Conservation (phyloP, 2,113 vertebrate genomes). For the Rallus limicola region DNA sequence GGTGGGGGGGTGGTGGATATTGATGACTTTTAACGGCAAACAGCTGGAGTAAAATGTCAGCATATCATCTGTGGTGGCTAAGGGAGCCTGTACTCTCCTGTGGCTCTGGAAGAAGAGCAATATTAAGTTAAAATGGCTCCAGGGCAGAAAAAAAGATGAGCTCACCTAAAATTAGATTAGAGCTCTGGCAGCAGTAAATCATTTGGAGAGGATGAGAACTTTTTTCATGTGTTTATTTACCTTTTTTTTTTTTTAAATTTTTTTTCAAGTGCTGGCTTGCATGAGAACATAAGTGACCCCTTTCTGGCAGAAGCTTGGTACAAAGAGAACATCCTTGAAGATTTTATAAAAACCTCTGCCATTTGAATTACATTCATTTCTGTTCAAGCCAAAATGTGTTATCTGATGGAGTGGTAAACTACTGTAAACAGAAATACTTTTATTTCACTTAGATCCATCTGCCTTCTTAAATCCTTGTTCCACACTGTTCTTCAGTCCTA, state of each 20-base stretch:
- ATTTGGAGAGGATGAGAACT: conserved; percentile 11
- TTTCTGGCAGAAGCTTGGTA: neutral
- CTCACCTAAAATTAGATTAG: conserved; percentile 67
- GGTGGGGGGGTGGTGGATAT: no score
- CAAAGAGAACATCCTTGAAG: neutral
- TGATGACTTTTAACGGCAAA: conserved; percentile 46
- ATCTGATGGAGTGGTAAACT: rapidly evolving
- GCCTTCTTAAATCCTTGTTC: neutral
- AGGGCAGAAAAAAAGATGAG: conserved; percentile 61
- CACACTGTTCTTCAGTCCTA: neutral
- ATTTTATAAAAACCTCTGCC: neutral
- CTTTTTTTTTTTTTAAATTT: neutral
- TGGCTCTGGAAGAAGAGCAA: conserved; percentile 24
- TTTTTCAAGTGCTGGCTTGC: neutral
- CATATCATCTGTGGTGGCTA: neutral
- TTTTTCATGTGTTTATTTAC: neutral
- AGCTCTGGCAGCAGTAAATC: conserved; percentile 47
- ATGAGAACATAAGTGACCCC: neutral
- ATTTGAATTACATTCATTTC: neutral
- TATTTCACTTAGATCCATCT: neutral
- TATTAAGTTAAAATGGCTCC: conserved; percentile 67
- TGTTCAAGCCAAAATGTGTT: neutral
- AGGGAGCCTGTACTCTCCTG: conserved; percentile 10
- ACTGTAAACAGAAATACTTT: neutral
- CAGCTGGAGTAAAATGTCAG: conserved; percentile 49